Evolutionary conservation across 2,113 vertebrate species (phyloP).

Genomic region (Kryptolebias marmoratus): DNA sequence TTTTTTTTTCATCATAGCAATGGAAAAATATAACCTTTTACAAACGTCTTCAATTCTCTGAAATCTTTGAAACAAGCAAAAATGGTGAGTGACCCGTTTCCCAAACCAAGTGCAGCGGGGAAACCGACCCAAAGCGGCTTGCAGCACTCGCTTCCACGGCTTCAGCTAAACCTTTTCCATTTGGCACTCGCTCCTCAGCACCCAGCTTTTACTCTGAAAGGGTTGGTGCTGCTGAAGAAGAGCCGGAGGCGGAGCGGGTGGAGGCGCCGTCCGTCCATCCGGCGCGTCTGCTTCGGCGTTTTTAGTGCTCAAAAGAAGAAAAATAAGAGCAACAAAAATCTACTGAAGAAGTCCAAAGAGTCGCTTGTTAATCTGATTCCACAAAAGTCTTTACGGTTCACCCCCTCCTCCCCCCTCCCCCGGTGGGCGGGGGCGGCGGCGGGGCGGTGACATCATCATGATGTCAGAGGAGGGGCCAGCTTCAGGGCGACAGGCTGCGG

Average conservation of each 20-base stretch:
- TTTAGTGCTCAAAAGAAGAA: slow-evolving; percentile 63
- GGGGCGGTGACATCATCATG: slow-evolving; percentile 48
- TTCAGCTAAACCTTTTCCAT: slow-evolving; percentile 54
- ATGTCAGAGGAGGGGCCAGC: slow-evolving; percentile 54
- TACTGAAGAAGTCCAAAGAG: slow-evolving; percentile 66
- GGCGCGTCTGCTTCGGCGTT: slow-evolving; percentile 9
- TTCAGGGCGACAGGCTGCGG: slow-evolving; percentile 53
- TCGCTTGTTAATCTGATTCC: slow-evolving; percentile 47
- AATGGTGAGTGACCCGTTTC: slow-evolving; percentile 71
- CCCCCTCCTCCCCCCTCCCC: slow-evolving; percentile 16
- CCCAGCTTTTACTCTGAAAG: slow-evolving; percentile 45
- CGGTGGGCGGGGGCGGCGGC: slow-evolving; percentile 9
- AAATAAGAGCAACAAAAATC: slow-evolving; percentile 58
- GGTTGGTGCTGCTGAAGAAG: slow-evolving; percentile 59
- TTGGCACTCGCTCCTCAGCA: slow-evolving; percentile 89
- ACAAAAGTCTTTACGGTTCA: slow-evolving; percentile 30
- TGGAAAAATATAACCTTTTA: slow-evolving; percentile 99
- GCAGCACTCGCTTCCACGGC: background rate
- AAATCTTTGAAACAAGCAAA: slow-evolving; percentile 71
- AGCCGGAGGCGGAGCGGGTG: slow-evolving; percentile 10
- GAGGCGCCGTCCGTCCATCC: slow-evolving; percentile 6
- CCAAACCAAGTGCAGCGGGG: slow-evolving; percentile 84
- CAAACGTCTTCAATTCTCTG: slow-evolving; percentile 88
- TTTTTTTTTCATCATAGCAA: slow-evolving; percentile 85
- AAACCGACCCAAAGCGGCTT: slow-evolving; percentile 72